Base-by-base conservation (phyloP, 2,113 vertebrate species). In the Helogale parvula region DNA sequence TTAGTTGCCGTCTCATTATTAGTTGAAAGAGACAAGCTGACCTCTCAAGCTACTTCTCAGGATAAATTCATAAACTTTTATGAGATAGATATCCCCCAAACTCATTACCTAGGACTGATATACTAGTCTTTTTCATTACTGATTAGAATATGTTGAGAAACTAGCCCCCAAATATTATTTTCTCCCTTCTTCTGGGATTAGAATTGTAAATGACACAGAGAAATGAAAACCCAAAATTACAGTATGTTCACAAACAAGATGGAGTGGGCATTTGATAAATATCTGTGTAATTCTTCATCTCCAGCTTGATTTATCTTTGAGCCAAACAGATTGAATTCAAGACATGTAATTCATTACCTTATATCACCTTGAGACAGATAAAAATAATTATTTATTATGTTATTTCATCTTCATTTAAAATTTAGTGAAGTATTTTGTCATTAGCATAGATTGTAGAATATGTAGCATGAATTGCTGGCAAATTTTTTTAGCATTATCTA, bases 1-100 rank as follows among this genome's bases (percentile, higher is more conserved):
- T 98, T 97, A 97, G 91, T 94, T 97, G 81, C 93, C 50, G 54
- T 94, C 91, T 95, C 89, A 97, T 97, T 98, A 95, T 98, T 95
- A 95, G 86, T 97, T 95, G 96, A 97, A 98, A 98, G 91, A 95
- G 83, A 95, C 96, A 98, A 94, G 88, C 66, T 97, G 94, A 98
- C 97, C 96, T 97, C 88, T 96, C 65, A 90, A 93, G 52, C 35
- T 93, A 80, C 47, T 94, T 72, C 90, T 94, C 88, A 91, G 94
- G 91, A 97, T 96, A 96, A 96, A 96, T 97, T 96, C 85, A 95
- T 95, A 96, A 96, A 90, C 82, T 94, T 96, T 97, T 95, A 96
- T 96, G 88, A 97, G 85, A 60, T 69, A 94, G 60, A 77, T 97
- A 93, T 95, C 76, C 94, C 80, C 81, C 57, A 95, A 96, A 94